A percentile compares a stretch with the other conserved stretches of the same genome.
Conservation (phyloP, 1,140 invertebrate genomes). For the Papilio dardanus region DNA sequence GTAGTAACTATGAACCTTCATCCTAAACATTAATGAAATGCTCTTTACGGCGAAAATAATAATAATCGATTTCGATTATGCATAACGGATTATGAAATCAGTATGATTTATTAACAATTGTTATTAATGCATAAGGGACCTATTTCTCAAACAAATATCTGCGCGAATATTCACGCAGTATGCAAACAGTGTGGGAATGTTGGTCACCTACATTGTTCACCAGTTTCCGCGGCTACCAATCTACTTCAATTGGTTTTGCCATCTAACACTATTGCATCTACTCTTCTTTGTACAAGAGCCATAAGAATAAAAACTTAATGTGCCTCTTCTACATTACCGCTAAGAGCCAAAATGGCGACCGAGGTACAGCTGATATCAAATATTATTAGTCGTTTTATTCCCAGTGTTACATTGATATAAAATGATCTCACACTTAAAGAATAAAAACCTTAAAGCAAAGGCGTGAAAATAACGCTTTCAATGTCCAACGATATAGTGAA, state of each 20-base stretch:
- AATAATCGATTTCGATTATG: too few relatives aligned
- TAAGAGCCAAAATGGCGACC: background rate
- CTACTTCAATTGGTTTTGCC: conserved; percentile 8
- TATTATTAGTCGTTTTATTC: too few relatives aligned
- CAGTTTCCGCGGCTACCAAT: conserved; percentile 13
- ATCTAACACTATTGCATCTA: background rate
- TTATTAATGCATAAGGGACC: conserved; percentile 1
- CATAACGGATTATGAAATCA: background rate
- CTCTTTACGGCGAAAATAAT: too few relatives aligned
- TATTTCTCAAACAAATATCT: conserved; percentile 17
- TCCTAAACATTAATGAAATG: too few relatives aligned
- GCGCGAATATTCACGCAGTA: conserved; percentile 4
- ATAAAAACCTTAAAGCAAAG: too few relatives aligned
- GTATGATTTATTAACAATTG: background rate
- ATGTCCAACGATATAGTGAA: background rate
- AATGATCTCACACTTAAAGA: background rate
- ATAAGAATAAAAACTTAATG: background rate
- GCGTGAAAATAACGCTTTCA: background rate
- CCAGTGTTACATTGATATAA: background rate
- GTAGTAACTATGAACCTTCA: too few relatives aligned
- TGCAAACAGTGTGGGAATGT: conserved; percentile 29
- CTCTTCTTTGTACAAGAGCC: background rate
- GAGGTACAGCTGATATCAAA: too few relatives aligned
- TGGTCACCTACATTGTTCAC: conserved; percentile 27
- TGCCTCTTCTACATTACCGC: background rate